Conservation (phyloP, 1,140 invertebrate species). For the Drosophila rufa region DNA sequence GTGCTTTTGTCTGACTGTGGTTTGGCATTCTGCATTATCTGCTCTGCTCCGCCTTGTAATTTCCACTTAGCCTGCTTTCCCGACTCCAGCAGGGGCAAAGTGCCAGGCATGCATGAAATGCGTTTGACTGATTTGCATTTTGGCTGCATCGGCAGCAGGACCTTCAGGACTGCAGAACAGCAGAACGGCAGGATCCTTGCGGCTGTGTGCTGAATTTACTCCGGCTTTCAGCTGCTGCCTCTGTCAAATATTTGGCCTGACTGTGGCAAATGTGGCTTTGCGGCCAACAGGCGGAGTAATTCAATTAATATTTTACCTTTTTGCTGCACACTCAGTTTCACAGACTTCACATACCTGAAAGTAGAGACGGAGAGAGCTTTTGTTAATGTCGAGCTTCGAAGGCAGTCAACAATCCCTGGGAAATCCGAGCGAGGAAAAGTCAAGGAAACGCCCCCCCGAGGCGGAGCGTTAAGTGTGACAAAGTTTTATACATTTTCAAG, state of each 20-base stretch:
- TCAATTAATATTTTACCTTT: conserved; percentile 54
- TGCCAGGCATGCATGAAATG: conserved; percentile 71
- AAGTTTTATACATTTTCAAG: conserved; percentile 76
- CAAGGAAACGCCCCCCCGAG: conserved; percentile 9
- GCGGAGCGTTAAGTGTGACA: conserved; percentile 56
- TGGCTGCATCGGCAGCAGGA: conserved; percentile 12
- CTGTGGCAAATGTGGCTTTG: conserved; percentile 48
- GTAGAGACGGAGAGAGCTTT: conserved; percentile 18
- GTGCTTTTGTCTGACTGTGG: conserved; percentile 33
- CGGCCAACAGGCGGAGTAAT: conserved; percentile 38
- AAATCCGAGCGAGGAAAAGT: neutral
- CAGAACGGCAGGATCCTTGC: conserved; percentile 22
- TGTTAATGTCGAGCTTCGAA: conserved; percentile 20
- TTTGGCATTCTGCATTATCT: conserved; percentile 31
- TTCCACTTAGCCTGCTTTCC: conserved; percentile 19
- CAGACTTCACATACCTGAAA: conserved; percentile 58
- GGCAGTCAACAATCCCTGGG: neutral
- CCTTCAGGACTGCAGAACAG: neutral
- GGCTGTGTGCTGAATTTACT: conserved; percentile 32
- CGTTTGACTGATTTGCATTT: conserved; percentile 78
- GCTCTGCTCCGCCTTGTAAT: conserved; percentile 25
- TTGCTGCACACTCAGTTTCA: conserved; percentile 23
- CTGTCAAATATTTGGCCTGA: conserved; percentile 40
- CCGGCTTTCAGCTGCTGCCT: conserved; percentile 18
- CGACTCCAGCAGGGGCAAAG: conserved; percentile 9